These are phyloP conservation scores for Cygnus olor DNA, from an alignment of 2,797 vertebrate species.

Conservation along the genomic window DNA sequence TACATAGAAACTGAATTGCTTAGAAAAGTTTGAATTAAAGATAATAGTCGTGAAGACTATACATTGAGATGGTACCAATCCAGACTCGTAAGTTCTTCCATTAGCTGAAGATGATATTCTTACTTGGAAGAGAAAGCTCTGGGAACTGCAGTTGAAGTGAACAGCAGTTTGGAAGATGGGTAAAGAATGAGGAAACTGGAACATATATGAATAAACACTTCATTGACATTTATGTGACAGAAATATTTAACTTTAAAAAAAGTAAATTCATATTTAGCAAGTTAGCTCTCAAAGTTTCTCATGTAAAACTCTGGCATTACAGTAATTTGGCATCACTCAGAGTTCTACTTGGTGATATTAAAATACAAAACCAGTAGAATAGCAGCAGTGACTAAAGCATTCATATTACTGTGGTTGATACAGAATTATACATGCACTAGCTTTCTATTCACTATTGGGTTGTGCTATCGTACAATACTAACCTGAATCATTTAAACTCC, in stretches of 20 bases:
- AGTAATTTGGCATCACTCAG: not conserved
- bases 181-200: not conserved
- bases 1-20: not conserved
- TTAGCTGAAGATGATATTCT: not conserved
- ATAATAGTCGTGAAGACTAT: not conserved
- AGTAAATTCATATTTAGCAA: not conserved
- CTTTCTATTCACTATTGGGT: not conserved
- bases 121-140: not conserved
- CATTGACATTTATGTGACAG: not conserved
- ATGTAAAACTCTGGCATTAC: not conserved
- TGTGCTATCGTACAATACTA: not conserved
- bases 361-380: not conserved
- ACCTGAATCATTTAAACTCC: not conserved
- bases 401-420: not conserved
- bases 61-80: not conserved
- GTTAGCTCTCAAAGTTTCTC: not conserved
- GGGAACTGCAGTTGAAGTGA: not conserved
- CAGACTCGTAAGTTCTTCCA: not conserved
- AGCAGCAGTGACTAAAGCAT: constrained; percentile 26
- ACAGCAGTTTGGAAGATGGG: not conserved
- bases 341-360: not conserved
- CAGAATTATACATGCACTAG: not conserved
- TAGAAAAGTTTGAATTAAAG: not conserved
- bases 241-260: not conserved
- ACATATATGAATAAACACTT: not conserved